Percentiles rank a stretch among this genome's conserved stretches.
These are phyloP conservation scores for Xiphophorus hellerii DNA, from an alignment of 2,113 vertebrate species.

Conservation along the genomic window DNA sequence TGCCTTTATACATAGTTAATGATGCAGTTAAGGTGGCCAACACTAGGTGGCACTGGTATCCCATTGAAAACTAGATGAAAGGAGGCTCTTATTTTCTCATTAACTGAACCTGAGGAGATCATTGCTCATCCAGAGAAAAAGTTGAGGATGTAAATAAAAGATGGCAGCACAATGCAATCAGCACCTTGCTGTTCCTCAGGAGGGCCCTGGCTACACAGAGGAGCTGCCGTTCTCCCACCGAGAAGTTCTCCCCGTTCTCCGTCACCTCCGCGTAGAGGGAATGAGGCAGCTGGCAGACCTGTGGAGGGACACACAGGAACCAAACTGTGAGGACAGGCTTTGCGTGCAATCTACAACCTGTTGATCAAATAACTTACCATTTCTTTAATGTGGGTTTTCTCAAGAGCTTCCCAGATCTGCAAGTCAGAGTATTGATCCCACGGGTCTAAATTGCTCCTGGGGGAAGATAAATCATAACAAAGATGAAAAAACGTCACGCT, in stretches of 20 bases:
- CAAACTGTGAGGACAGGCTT: background rate
- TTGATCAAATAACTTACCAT: slow-evolving; percentile 68
- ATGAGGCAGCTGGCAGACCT: slow-evolving; percentile 81
- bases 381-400: slow-evolving; percentile 82
- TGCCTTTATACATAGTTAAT: background rate
- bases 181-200: slow-evolving; percentile 85
- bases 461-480: slow-evolving; percentile 12
- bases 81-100: slow-evolving; percentile 7
- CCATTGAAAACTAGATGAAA: slow-evolving; percentile 23
- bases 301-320: slow-evolving; percentile 23
- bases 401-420: slow-evolving; percentile 83
- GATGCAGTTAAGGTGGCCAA: background rate
- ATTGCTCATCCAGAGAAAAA: slow-evolving; percentile 14
- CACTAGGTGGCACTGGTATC: slow-evolving; percentile 74
- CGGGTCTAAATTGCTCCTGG: slow-evolving; percentile 82
- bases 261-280: slow-evolving; percentile 81
- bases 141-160: slow-evolving; percentile 24
- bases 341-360: background rate
- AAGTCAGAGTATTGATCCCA: slow-evolving; percentile 80
- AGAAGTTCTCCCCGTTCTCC: slow-evolving; percentile 86
- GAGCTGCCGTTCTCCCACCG: slow-evolving; percentile 83
- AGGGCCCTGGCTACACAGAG: slow-evolving; percentile 84
- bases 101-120: slow-evolving; percentile 12
- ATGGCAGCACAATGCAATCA: slow-evolving; percentile 21
- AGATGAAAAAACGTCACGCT: slow-evolving; percentile 4